A percentile compares a stretch with the other conserved stretches of the same genome.
These are phyloP conservation scores for Syngnathus floridae DNA, from an alignment of 2,113 vertebrate species.

Conservation along the genomic window DNA sequence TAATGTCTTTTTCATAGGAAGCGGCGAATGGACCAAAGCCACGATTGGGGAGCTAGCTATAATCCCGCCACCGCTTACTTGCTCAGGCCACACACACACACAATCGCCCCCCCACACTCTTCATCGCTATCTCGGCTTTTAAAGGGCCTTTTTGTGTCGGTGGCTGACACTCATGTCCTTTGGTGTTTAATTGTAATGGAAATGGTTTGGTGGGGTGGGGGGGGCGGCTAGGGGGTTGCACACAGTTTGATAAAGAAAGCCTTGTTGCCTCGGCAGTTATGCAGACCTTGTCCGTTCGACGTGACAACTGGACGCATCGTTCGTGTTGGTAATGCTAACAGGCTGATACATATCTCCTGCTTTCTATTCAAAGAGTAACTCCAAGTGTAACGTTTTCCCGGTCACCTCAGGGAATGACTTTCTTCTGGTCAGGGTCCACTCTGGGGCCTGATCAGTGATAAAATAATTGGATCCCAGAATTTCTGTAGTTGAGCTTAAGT, in stretches of 20 bases:
- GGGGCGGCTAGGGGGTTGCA: neutral
- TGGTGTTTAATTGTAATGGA: slow-evolving; percentile 58
- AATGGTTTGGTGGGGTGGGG: slow-evolving; percentile 17
- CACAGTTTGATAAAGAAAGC: slow-evolving; percentile 3
- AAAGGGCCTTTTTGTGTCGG: slow-evolving; percentile 26
- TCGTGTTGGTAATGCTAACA: neutral
- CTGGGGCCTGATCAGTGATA: no score
- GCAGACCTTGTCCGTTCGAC: neutral
- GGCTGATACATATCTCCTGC: neutral
- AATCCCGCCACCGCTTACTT: slow-evolving; percentile 62
- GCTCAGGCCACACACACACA: slow-evolving; percentile 40
- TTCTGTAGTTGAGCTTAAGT: no score
- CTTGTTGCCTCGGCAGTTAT: slow-evolving; percentile 8
- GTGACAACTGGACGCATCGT: slow-evolving; percentile 3
- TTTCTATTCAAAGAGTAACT: neutral
- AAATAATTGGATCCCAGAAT: no score
- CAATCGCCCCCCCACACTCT: slow-evolving; percentile 26
- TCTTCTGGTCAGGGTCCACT: no score
- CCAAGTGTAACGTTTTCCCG: neutral
- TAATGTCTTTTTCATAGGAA: slow-evolving; percentile 62
- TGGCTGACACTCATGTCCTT: slow-evolving; percentile 45
- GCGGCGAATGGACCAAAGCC: slow-evolving; percentile 57
- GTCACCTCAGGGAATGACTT: no score
- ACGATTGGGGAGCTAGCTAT: slow-evolving; percentile 55
- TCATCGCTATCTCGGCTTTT: slow-evolving; percentile 40